Base-by-base conservation (phyloP, 2,113 vertebrate genomes). In the Pantherophis guttatus region DNA sequence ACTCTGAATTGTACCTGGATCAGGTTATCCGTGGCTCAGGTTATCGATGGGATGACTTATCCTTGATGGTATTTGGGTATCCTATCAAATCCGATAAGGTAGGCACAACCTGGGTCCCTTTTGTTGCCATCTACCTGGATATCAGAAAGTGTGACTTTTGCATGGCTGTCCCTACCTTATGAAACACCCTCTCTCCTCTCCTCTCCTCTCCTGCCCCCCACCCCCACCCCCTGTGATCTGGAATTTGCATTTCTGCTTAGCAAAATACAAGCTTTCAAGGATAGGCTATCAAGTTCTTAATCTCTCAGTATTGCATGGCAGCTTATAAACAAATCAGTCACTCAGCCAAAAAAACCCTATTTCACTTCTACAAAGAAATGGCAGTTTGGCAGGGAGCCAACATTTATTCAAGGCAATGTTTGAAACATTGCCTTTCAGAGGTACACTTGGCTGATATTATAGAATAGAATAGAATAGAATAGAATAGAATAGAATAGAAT, bases 351-450 rank as follows among this genome's bases (percentile, higher is more conserved):
- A 91, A 96, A 93, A 50, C 58, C 58, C 53, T 94, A 86, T 94
- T 96, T 95, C 93, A 94, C 92, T 93, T 93, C 75, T 87, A 29
- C 91, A 92, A 92, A 33, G 29, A 93, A 55, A 50, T 93, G 91
- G 93, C 89, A 95, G 15, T 81, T 50, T 95, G 95, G 94, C 95
- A 92, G 86, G 90, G 86, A 94, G 94, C 86, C 95, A 96, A 90
- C 94, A 94, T 93, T 53, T 44, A 53, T 86, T 96, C 89, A 92
- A 93, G 89, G 11, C 91, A 95, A 92, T 92, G 70, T 88, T 90
- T 54, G 39, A 92, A 44, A 44, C 91, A 92, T 88, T 65, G 48
- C 57, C 62, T 59, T 94, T 94, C 92, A 9, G 87, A 94, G 94
- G 94, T 92, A 8, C 86, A 58, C 89, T 50, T 89, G 88, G 53